phyloP scores from a whole-genome alignment of 2,113 vertebrate species.

The Seriola aureovittata region DNA sequence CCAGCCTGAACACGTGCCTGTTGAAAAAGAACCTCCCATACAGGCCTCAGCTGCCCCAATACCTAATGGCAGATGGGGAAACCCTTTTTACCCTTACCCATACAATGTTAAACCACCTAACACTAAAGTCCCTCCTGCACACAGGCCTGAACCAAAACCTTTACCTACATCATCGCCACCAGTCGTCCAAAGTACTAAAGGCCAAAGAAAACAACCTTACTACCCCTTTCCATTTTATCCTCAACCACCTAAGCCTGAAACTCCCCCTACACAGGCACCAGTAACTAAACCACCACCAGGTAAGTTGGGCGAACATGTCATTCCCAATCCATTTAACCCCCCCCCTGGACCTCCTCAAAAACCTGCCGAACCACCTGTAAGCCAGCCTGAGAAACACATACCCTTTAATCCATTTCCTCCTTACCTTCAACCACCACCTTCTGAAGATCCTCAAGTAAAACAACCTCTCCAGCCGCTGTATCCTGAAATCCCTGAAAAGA shows the following conservation, averaged over 20 bases:
- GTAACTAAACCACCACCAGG: constrained; percentile 5
- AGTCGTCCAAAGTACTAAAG: not conserved
- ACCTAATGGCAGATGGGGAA: not conserved
- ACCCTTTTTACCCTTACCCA: not conserved
- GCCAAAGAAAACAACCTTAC: not conserved
- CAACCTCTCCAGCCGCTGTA: constrained; percentile 4
- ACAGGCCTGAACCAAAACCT: not conserved
- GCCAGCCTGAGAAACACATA: not conserved
- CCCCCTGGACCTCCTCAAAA: not conserved
- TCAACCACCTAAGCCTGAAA: not conserved
- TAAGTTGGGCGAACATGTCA: not conserved
- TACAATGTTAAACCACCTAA: not conserved
- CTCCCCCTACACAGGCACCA: not conserved
- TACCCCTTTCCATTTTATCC: constrained; percentile 10
- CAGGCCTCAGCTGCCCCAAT: not conserved
- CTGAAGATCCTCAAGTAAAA: not conserved
- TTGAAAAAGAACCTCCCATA: not conserved
- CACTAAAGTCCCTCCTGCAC: not conserved
- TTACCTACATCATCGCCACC: not conserved
- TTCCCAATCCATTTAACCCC: constrained; percentile 2
- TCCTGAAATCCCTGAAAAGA: constrained; percentile 1
- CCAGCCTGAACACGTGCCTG: not conserved
- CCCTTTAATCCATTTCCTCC: not conserved
- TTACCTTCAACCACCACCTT: not conserved
- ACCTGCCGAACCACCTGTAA: not conserved